phyloP scores from a whole-genome alignment of 2,888 invertebrate species.

The Dynastes grantii region DNA sequence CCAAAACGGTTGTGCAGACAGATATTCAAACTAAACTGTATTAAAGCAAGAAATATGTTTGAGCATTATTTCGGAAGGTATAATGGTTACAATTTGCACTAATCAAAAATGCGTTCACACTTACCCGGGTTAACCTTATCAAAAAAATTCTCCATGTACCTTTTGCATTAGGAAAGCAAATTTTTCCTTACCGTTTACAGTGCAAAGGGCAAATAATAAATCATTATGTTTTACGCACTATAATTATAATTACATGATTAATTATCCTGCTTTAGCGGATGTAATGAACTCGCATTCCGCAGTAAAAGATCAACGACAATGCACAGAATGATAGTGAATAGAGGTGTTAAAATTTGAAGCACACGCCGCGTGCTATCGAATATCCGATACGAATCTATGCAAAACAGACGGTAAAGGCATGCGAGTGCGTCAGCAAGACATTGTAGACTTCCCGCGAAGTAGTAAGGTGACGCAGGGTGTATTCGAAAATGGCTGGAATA shows the following conservation, averaged over 20 bases:
- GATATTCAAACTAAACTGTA: no score
- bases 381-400: constrained; percentile 17
- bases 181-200: neutral
- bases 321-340: neutral
- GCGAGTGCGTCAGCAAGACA: constrained; percentile 7
- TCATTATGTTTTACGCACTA: neutral
- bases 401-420: neutral
- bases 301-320: neutral
- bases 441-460: neutral
- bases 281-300: neutral
- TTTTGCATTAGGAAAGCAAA: no score
- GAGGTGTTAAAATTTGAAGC: constrained; percentile 7
- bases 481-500: neutral
- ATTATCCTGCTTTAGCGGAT: constrained; percentile 21
- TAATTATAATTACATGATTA: neutral
- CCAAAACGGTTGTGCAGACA: no score
- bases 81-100: no score
- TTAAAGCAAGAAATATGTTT: no score
- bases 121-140: no score
- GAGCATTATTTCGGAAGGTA: no score
- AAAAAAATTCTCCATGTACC: no score
- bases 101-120: no score
- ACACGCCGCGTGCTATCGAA: neutral
- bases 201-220: neutral
- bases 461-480: neutral